Percentiles rank a stretch among this genome's conserved stretches.
These are phyloP conservation scores for Crenuchus spilurus DNA, from an alignment of 2,797 vertebrate species.

Conservation along the genomic window DNA sequence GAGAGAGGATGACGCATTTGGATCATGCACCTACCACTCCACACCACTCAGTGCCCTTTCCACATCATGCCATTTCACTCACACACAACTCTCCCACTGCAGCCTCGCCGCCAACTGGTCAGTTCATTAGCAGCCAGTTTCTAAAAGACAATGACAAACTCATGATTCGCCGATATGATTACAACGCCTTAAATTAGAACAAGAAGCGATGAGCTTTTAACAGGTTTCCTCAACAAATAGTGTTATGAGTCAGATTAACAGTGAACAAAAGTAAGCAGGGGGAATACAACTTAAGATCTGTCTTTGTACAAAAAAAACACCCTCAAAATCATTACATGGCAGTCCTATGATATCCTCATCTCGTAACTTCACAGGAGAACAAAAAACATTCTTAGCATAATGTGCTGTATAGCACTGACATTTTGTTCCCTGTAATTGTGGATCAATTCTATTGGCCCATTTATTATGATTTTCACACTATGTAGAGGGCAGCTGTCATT, in stretches of 20 bases:
- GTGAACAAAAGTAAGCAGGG: not conserved
- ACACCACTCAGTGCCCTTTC: conserved; percentile 42
- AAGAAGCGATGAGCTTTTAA: not conserved
- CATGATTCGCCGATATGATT: conserved; percentile 1
- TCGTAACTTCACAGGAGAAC: not conserved
- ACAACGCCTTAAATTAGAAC: conserved; percentile 8
- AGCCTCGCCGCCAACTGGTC: conserved; percentile 22
- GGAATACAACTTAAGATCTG: too few relatives aligned
- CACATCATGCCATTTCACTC: conserved; percentile 42
- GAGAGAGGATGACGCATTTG: conserved; percentile 51
- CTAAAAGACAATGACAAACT: conserved; percentile 1
- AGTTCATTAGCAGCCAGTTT: not conserved
- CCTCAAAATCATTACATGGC: too few relatives aligned
- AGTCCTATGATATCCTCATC: too few relatives aligned
- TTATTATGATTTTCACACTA: not conserved
- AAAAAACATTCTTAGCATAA: too few relatives aligned
- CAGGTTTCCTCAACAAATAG: conserved; percentile 7
- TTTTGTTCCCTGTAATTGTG: not conserved
- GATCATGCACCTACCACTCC: conserved; percentile 42
- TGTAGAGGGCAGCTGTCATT: not conserved
- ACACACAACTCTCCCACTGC: conserved; percentile 28
- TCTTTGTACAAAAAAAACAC: too few relatives aligned
- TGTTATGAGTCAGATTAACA: not conserved
- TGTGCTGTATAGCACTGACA: not conserved
- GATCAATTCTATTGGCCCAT: not conserved